phyloP scores from a whole-genome alignment of 2,797 vertebrate species.

The Acomys russatus region DNA sequence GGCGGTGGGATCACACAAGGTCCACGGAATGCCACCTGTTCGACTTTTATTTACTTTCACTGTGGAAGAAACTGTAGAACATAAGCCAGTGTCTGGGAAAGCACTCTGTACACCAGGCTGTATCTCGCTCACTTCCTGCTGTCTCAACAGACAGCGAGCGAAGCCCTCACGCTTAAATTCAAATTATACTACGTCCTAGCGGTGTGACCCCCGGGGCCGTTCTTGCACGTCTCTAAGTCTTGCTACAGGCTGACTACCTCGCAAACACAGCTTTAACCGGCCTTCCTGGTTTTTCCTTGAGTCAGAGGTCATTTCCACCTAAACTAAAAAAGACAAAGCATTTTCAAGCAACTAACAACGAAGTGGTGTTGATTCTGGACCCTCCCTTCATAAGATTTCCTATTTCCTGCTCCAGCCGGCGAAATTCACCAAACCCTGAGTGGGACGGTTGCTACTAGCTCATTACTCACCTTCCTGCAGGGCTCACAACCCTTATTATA shows the following conservation, averaged over 20 bases:
- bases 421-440: constrained; percentile 73
- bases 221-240: not conserved
- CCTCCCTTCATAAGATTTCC: constrained; percentile 85
- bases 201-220: not conserved
- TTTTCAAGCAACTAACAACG: constrained; percentile 82
- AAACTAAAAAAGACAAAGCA: constrained; percentile 82
- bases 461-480: constrained; percentile 74
- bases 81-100: not conserved
- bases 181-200: not conserved
- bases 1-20: not conserved
- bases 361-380: constrained; percentile 83
- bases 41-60: not conserved
- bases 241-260: constrained; percentile 11
- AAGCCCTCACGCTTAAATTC: not conserved
- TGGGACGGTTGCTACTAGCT: constrained; percentile 80
- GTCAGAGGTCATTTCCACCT: constrained; percentile 82
- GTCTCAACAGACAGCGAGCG: not conserved
- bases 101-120: fast-evolving
- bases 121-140: not conserved
- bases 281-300: constrained; percentile 73
- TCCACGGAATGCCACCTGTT: not conserved
- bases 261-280: constrained; percentile 44
- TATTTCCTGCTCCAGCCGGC: constrained; percentile 85
- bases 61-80: not conserved
- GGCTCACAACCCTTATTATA: not conserved